A percentile compares a stretch with the other conserved stretches of the same genome.
phyloP scores from a whole-genome alignment of 2,888 invertebrate species.

The Adela reaumurella region DNA sequence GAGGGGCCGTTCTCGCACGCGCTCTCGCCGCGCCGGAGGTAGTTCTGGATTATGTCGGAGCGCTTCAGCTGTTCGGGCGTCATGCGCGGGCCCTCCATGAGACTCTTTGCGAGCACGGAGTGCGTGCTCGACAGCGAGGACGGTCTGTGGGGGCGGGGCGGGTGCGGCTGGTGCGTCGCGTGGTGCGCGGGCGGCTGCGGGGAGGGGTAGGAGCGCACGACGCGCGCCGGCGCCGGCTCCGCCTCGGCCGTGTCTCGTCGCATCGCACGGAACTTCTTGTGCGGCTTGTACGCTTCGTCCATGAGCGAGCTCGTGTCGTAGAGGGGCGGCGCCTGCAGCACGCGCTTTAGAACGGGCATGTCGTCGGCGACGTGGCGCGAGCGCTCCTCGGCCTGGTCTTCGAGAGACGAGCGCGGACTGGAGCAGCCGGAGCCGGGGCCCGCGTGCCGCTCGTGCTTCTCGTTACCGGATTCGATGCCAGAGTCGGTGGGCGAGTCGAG shows the following conservation, averaged over 20 bases:
- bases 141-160: conserved; percentile 49
- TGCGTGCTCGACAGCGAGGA: conserved; percentile 77
- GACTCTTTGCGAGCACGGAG: conserved; percentile 83
- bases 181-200: conserved; percentile 51
- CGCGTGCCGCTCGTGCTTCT: conserved; percentile 74
- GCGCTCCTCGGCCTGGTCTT: conserved; percentile 67
- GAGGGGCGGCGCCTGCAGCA: conserved; percentile 86
- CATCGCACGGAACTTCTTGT: conserved; percentile 90
- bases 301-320: conserved; percentile 87
- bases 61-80: conserved; percentile 89
- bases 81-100: conserved; percentile 93
- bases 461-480: conserved; percentile 90
- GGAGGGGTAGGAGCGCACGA: conserved; percentile 43
- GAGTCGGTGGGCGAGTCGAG: conserved; percentile 90
- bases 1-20: conserved; percentile 42
- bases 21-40: conserved; percentile 77
- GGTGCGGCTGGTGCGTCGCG: conserved; percentile 51
- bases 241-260: conserved; percentile 80
- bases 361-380: conserved; percentile 69
- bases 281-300: conserved; percentile 94
- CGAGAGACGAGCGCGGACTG: conserved; percentile 79
- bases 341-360: conserved; percentile 91
- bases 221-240: conserved; percentile 58
- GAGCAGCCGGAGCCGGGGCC: conserved; percentile 75
- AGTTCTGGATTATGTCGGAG: conserved; percentile 88